These are phyloP conservation scores for Epsilonema sp. DNA, from an alignment of 2,888 invertebrate genomes.

Conservation along the genomic window DNA sequence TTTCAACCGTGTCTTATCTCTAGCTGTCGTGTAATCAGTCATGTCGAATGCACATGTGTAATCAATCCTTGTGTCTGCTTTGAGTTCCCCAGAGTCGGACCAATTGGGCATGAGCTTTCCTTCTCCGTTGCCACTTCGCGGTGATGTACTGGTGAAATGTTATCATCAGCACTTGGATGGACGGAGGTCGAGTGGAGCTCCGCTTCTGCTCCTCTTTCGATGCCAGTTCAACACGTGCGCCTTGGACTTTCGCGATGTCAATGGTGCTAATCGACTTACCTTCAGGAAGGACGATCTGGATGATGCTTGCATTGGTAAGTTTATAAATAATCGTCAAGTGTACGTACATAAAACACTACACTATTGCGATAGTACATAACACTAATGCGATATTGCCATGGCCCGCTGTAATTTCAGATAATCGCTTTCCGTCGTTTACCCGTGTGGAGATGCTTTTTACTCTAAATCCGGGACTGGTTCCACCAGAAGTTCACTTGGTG, in stretches of 20 bases:
- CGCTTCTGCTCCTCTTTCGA: slow-evolving; percentile 52
- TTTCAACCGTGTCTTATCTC: too few relatives aligned
- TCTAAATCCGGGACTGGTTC: too few relatives aligned
- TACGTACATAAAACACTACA: too few relatives aligned
- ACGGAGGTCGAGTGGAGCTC: slow-evolving; percentile 14
- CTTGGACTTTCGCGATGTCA: slow-evolving; percentile 35
- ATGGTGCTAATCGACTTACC: slow-evolving; percentile 52
- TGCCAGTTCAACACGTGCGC: slow-evolving; percentile 88
- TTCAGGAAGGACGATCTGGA: slow-evolving; percentile 71
- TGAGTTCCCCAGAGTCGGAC: neutral
- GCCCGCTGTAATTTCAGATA: slow-evolving; percentile 1
- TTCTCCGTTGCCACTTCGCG: slow-evolving; percentile 47
- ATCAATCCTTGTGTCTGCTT: too few relatives aligned
- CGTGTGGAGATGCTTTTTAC: slow-evolving; percentile 1
- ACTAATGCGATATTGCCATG: too few relatives aligned
- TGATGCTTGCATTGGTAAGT: slow-evolving; percentile 53
- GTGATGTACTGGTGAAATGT: slow-evolving; percentile 74
- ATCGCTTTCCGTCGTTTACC: neutral
- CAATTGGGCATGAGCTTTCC: neutral
- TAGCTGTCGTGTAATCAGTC: too few relatives aligned
- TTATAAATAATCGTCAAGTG: too few relatives aligned
- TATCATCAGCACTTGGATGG: slow-evolving; percentile 47
- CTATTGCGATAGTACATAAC: too few relatives aligned
- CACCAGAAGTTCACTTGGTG: too few relatives aligned
- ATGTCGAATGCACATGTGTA: too few relatives aligned